phyloP scores from a whole-genome alignment of 2,888 invertebrate species.

The Eretmocerus hayati region DNA sequence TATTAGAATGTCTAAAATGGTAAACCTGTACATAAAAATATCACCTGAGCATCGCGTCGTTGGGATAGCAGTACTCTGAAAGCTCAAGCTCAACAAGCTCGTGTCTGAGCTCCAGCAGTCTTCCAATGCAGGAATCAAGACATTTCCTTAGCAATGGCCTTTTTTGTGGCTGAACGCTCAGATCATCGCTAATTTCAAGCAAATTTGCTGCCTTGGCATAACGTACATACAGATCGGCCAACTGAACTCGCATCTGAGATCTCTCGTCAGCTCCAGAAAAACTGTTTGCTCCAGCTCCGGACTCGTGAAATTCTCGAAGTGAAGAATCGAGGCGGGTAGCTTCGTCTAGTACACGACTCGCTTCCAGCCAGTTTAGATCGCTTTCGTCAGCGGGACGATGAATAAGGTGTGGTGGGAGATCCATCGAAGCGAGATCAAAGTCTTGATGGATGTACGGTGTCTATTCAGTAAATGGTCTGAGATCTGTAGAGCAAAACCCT shows the following conservation, averaged over 20 bases:
- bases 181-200: constrained; percentile 78
- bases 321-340: constrained; percentile 9
- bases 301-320: no score
- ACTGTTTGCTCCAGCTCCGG: no score
- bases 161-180: constrained; percentile 90
- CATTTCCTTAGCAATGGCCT: constrained; percentile 67
- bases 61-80: constrained; percentile 81
- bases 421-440: no score
- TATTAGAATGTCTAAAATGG: neutral
- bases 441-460: no score
- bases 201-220: constrained; percentile 72
- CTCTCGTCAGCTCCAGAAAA: no score
- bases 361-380: no score
- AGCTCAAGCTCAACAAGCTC: constrained; percentile 82
- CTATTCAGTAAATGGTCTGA: no score
- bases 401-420: no score
- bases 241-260: constrained; percentile 53
- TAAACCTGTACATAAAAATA: neutral
- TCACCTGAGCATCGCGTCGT: constrained; percentile 56
- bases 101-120: constrained; percentile 79
- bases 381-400: no score
- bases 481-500: no score
- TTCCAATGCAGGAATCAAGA: constrained; percentile 70
- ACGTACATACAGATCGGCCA: constrained; percentile 70
- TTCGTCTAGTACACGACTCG: constrained; percentile 54